These are phyloP conservation scores for Vanessa cardui DNA, from an alignment of 2,888 invertebrate genomes.

Conservation along the genomic window DNA sequence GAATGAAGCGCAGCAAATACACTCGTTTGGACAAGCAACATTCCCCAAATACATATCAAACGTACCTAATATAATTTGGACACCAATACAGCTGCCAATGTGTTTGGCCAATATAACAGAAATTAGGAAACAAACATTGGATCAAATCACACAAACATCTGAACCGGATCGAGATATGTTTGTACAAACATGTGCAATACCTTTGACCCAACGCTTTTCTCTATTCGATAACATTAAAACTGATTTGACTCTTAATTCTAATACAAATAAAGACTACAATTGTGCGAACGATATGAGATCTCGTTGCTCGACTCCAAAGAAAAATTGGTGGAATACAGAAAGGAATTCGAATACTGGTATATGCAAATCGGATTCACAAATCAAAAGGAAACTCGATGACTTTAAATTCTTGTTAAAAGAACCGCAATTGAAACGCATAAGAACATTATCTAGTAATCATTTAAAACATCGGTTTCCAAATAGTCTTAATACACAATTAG, in stretches of 20 bases:
- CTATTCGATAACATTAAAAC: neutral
- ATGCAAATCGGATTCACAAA: neutral
- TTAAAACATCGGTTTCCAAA: conserved; percentile 10
- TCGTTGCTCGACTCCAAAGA: conserved; percentile 8
- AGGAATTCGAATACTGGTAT: neutral
- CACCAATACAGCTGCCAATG: conserved; percentile 44
- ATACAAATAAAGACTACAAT: neutral
- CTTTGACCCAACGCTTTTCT: conserved; percentile 45
- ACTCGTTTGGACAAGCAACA: conserved; percentile 48
- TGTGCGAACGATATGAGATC: neutral
- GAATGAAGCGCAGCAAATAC: conserved; percentile 16
- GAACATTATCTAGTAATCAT: neutral
- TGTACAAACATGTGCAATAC: conserved; percentile 39
- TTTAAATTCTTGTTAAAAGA: conserved; percentile 18
- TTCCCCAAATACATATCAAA: conserved; percentile 48
- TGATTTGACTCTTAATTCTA: neutral
- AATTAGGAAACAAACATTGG: conserved; percentile 9
- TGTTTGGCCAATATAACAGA: neutral
- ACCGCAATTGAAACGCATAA: neutral
- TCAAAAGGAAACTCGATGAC: neutral
- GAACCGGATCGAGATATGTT: conserved; percentile 20
- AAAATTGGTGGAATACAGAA: conserved; percentile 26
- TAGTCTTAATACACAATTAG: neutral
- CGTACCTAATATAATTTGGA: conserved; percentile 45
- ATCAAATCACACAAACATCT: conserved; percentile 31